Evolutionary conservation across 2,888 invertebrate genomes (phyloP).

Genomic region (Mycalesis mineus): DNA sequence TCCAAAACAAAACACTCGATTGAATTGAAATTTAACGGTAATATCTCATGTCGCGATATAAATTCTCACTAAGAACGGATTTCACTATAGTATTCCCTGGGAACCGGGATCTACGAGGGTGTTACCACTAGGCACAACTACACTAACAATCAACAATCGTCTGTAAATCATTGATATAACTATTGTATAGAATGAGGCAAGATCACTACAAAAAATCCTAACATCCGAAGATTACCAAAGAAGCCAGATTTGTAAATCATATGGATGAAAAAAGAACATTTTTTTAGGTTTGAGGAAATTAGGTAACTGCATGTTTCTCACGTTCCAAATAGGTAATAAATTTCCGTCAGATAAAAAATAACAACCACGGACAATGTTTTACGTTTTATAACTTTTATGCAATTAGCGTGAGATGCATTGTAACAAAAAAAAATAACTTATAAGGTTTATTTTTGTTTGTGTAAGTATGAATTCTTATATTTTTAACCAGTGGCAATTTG

Average conservation of each 20-base stretch:
- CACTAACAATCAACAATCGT: too few species aligned
- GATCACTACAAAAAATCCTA: too few species aligned
- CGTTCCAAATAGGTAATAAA: slow-evolving; percentile 3
- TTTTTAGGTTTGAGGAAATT: not conserved
- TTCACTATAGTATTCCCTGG: too few species aligned
- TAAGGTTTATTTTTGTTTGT: slow-evolving; percentile 16
- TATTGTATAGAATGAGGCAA: too few species aligned
- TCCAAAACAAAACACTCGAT: too few species aligned
- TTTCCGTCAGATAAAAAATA: not conserved
- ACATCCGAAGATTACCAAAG: not conserved
- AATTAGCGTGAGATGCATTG: not conserved
- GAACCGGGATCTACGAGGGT: too few species aligned
- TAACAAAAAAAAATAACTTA: not conserved
- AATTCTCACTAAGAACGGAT: too few species aligned
- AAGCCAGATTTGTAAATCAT: not conserved
- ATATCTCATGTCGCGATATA: too few species aligned
- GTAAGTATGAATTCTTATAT: slow-evolving; percentile 23
- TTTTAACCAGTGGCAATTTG: slow-evolving; percentile 13
- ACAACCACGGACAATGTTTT: not conserved
- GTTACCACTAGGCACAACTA: too few species aligned
- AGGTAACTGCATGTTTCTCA: slow-evolving; percentile 12
- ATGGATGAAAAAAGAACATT: not conserved
- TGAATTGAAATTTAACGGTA: too few species aligned
- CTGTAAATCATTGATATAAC: too few species aligned
- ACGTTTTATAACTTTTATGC: not conserved